Evolutionary conservation across 2,888 invertebrate genomes (phyloP), one percentile per base, ranked within the genome.

Genomic region (Leptinotarsa tumamoca): DNA sequence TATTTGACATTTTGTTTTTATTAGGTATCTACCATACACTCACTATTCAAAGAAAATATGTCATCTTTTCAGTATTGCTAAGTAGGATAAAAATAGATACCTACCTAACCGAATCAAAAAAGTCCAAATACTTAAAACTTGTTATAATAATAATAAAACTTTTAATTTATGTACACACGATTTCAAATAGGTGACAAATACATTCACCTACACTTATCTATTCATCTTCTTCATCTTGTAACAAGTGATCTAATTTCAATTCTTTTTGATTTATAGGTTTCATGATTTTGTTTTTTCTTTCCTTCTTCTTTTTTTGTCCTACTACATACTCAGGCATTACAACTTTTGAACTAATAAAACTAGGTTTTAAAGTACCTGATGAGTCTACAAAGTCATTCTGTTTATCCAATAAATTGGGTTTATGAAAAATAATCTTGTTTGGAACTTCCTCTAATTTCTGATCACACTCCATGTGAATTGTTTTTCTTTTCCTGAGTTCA

Each of bases 291-390:
- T 76, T 82, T 54, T 81, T 87, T 76, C 89, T 91, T 74, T 89
- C 89, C 83, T 90, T 91, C 80, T 89, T 90, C 68, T 87, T 88
- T 81, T 91, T 91, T 80, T 91, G 90, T 0, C 96, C 96, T 74
- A 96, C 92, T 18, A 95, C 92, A 90, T 95, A 95, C 84, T 96
- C 95, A 0, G 96, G 95, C 94, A 95, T 94, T 0, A 95, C 88
- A 66, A 95, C 85, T 88, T 94, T 95, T 73, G 92, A 93, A 77
- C 91, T 92, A 83, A 91, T 91, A 82, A 94, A 92, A 70, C 91
- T 88, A 5, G 91, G 87, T 77, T 89, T 90, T 43, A 85, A 83
- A n/a, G 87, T 83, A 2, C 80, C 77, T 21, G 84, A 75, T 21
- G 84, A 75, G 66, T 82, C 81, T 13, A 78, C 77, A 27, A 68